These are phyloP conservation scores for Alectura lathami DNA, from an alignment of 2,113 vertebrate genomes.

Conservation along the genomic window DNA sequence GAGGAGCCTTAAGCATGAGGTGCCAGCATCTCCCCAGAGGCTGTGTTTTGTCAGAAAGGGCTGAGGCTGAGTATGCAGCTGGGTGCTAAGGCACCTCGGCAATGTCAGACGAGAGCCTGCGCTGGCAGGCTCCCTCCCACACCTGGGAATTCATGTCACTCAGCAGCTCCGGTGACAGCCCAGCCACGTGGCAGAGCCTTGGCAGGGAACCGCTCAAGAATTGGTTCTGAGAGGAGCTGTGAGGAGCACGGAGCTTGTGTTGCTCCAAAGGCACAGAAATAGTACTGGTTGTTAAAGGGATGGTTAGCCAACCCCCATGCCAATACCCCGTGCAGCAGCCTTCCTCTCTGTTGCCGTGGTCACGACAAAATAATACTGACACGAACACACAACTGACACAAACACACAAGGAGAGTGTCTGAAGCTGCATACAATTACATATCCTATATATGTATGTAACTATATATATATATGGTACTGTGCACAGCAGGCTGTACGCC, in stretches of 20 bases:
- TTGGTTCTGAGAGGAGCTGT: background rate
- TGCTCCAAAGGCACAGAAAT: background rate
- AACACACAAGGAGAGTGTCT: background rate
- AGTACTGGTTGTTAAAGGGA: background rate
- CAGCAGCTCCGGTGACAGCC: background rate
- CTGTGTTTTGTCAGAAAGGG: background rate
- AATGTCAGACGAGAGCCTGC: background rate
- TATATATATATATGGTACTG: background rate
- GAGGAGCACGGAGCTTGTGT: background rate
- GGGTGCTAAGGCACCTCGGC: background rate
- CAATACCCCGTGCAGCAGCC: background rate
- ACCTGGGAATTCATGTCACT: constrained; percentile 40
- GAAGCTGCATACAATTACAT: background rate
- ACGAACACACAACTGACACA: background rate
- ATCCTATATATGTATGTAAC: too few species aligned
- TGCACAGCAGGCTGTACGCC: background rate
- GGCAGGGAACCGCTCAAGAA: background rate
- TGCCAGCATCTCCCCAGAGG: background rate
- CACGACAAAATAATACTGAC: background rate
- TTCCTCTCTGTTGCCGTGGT: background rate
- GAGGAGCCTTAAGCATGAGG: background rate
- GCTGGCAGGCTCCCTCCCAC: background rate
- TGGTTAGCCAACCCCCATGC: background rate
- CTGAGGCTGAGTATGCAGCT: background rate
- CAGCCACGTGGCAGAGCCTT: background rate